phyloP scores from a whole-genome alignment of 1,140 invertebrate species.

The Ylistrum balloti region DNA sequence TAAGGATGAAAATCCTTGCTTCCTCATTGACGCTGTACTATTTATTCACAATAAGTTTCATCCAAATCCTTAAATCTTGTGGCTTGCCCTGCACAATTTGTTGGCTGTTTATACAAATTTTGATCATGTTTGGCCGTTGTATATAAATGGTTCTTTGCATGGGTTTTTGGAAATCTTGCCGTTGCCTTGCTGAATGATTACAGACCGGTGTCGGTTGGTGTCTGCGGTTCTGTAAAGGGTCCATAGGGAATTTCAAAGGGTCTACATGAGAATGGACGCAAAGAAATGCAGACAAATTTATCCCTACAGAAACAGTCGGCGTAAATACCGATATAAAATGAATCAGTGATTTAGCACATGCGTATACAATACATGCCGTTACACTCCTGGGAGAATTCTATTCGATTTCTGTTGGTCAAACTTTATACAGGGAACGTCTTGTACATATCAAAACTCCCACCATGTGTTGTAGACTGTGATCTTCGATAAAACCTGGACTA shows the following conservation, averaged over 20 bases:
- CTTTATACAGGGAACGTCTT: not conserved
- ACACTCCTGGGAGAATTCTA: not conserved
- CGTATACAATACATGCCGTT: not conserved
- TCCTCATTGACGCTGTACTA: too few relatives aligned
- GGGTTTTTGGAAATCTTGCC: not conserved
- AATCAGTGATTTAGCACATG: conserved; percentile 34
- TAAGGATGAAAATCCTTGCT: too few relatives aligned
- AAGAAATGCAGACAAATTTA: conserved; percentile 12
- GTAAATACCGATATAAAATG: conserved; percentile 40
- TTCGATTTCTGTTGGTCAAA: conserved; percentile 29
- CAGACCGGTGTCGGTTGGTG: not conserved
- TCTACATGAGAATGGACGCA: conserved; percentile 17
- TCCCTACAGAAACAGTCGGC: not conserved
- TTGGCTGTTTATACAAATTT: not conserved
- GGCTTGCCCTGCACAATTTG: too few relatives aligned
- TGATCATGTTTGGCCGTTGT: not conserved
- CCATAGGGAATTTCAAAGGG: not conserved
- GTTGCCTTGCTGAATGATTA: not conserved
- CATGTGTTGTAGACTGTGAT: not conserved
- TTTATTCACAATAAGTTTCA: too few relatives aligned
- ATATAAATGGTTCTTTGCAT: not conserved
- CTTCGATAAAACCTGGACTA: not conserved
- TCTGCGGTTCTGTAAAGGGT: not conserved
- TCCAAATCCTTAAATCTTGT: too few relatives aligned
- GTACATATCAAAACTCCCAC: not conserved